These are phyloP conservation scores for Pogonocherus hispidulus DNA, from an alignment of 2,888 invertebrate genomes.

Conservation along the genomic window DNA sequence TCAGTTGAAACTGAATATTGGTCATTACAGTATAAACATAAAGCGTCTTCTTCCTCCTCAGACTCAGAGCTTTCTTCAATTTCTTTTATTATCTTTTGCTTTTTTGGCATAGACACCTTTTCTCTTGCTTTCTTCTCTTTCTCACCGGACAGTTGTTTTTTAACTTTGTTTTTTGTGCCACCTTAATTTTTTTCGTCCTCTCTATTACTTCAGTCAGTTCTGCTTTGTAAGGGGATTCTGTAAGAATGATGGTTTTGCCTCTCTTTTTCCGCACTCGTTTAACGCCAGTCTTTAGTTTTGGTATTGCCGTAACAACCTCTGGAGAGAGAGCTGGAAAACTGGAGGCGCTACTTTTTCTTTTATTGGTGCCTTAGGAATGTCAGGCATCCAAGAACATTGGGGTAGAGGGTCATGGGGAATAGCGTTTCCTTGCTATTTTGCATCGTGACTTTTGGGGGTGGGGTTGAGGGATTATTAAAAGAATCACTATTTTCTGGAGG, in stretches of 20 bases:
- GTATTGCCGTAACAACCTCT: slow-evolving; percentile 13
- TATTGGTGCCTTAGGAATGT: slow-evolving; percentile 3
- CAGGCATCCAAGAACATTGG: slow-evolving; percentile 12
- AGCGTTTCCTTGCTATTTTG: slow-evolving; percentile 8
- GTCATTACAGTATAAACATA: slow-evolving; percentile 44
- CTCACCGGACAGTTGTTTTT: slow-evolving; percentile 9
- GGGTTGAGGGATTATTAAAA: background rate
- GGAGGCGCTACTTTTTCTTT: background rate
- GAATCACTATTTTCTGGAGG: no score
- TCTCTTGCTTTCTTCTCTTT: slow-evolving; percentile 5
- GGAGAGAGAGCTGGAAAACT: slow-evolving; percentile 7
- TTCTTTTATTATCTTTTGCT: background rate
- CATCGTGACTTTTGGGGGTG: background rate
- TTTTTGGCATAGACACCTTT: background rate
- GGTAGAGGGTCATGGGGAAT: slow-evolving; percentile 12
- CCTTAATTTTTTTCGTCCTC: slow-evolving; percentile 2
- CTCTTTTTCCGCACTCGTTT: slow-evolving; percentile 8
- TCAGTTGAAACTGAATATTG: slow-evolving; percentile 51
- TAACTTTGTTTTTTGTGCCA: background rate
- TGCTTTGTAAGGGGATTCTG: slow-evolving; percentile 9
- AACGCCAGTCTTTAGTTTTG: slow-evolving; percentile 1
- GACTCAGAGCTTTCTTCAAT: slow-evolving; percentile 11
- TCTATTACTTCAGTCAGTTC: slow-evolving; percentile 8
- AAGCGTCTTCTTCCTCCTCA: slow-evolving; percentile 35
- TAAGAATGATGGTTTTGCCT: slow-evolving; percentile 8